These are phyloP conservation scores for Larimichthys polyactis DNA, from an alignment of 2,113 vertebrate genomes.

Conservation along the genomic window DNA sequence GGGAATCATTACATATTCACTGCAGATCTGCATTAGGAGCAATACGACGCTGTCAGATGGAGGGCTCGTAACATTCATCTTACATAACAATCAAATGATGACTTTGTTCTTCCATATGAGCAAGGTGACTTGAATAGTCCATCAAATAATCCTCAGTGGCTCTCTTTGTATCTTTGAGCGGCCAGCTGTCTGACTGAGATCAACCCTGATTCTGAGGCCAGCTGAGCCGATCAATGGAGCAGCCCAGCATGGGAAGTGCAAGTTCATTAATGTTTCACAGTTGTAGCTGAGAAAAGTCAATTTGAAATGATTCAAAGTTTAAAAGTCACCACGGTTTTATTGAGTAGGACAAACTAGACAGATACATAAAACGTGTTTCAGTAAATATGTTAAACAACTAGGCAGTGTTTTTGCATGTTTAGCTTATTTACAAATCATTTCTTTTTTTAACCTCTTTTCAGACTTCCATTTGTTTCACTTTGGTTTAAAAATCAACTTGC, in stretches of 20 bases:
- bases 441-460: not conserved
- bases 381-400: not conserved
- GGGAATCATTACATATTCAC: slow-evolving; percentile 57
- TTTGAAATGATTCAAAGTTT: slow-evolving; percentile 27
- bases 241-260: slow-evolving; percentile 42
- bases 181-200: slow-evolving; percentile 34
- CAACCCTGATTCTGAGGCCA: slow-evolving; percentile 30
- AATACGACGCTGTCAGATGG: slow-evolving; percentile 16
- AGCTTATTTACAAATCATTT: not conserved
- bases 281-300: slow-evolving; percentile 47
- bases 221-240: slow-evolving; percentile 59
- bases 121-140: slow-evolving; percentile 44
- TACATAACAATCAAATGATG: slow-evolving; percentile 48
- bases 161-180: slow-evolving; percentile 24
- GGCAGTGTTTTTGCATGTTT: not conserved
- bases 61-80: slow-evolving; percentile 43
- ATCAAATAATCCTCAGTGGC: slow-evolving; percentile 36
- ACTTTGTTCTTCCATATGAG: slow-evolving; percentile 49
- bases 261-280: slow-evolving; percentile 62
- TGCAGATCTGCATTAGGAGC: slow-evolving; percentile 38
- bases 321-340: not conserved
- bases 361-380: not conserved
- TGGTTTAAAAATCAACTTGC: slow-evolving; percentile 17
- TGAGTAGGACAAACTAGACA: slow-evolving; percentile 8
- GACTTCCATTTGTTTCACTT: slow-evolving; percentile 8